Conservation (phyloP, 2,113 vertebrate species). For the Bujurquina vittata region DNA sequence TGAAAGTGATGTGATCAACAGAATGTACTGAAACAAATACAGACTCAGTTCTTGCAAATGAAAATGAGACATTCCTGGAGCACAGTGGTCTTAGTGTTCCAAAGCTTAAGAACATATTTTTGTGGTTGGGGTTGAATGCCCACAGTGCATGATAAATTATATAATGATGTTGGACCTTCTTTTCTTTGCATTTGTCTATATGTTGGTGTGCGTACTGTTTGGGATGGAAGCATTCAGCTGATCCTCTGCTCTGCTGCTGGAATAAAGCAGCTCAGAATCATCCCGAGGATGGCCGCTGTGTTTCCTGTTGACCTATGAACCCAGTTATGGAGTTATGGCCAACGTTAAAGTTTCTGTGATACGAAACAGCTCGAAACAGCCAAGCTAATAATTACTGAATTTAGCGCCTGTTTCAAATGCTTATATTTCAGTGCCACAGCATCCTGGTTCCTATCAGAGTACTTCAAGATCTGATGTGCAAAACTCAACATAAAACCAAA, state of each 20-base stretch:
- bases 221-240: not conserved
- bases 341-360: no score
- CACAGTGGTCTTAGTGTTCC: not conserved
- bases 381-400: not conserved
- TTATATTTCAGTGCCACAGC: not conserved
- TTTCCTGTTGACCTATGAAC: not conserved
- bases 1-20: not conserved
- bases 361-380: no score
- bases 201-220: not conserved
- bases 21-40: accelerated
- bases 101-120: not conserved
- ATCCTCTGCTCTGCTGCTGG: no score
- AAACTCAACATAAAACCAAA: no score
- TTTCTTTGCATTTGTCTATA: not conserved
- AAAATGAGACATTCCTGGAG: not conserved
- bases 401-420: not conserved
- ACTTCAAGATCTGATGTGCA: no score
- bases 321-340: not conserved
- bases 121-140: not conserved
- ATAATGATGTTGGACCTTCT: not conserved
- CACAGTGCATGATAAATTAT: not conserved
- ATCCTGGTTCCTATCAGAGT: not conserved
- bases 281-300: not conserved
- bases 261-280: no score
- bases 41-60: not conserved